These are phyloP conservation scores for Lithophane socia DNA, from an alignment of 2,888 invertebrate genomes.

Conservation along the genomic window DNA sequence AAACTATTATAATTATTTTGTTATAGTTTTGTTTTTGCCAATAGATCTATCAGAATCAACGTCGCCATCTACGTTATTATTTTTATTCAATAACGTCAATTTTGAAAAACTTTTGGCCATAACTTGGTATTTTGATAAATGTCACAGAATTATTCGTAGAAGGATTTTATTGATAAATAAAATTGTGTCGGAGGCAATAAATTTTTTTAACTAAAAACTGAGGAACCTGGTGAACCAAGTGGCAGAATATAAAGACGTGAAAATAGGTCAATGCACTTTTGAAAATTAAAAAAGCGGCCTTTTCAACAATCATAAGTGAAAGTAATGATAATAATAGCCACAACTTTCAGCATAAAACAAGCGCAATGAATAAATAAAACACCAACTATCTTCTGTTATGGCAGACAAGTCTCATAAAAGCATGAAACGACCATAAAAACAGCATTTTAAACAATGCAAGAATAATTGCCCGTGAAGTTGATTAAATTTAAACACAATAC, in stretches of 20 bases:
- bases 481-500: slow-evolving; percentile 43
- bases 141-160: background rate
- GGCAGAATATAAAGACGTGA: background rate
- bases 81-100: background rate
- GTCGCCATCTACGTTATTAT: background rate
- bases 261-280: background rate
- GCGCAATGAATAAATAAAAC: slow-evolving; percentile 1
- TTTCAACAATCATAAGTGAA: background rate
- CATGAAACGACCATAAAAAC: slow-evolving; percentile 24
- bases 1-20: background rate
- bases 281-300: background rate
- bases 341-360: slow-evolving; percentile 8
- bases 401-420: slow-evolving; percentile 4
- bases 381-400: background rate
- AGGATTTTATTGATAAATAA: background rate
- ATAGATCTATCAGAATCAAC: background rate
- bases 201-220: background rate
- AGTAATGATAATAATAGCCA: background rate
- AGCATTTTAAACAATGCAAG: slow-evolving; percentile 39
- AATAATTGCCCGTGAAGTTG: slow-evolving; percentile 10
- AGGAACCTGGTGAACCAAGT: background rate
- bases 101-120: background rate
- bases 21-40: background rate
- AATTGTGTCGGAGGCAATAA: background rate
- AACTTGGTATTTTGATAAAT: background rate